These are phyloP conservation scores for Pangasianodon hypophthalmus DNA, from an alignment of 2,113 vertebrate genomes.

Conservation along the genomic window DNA sequence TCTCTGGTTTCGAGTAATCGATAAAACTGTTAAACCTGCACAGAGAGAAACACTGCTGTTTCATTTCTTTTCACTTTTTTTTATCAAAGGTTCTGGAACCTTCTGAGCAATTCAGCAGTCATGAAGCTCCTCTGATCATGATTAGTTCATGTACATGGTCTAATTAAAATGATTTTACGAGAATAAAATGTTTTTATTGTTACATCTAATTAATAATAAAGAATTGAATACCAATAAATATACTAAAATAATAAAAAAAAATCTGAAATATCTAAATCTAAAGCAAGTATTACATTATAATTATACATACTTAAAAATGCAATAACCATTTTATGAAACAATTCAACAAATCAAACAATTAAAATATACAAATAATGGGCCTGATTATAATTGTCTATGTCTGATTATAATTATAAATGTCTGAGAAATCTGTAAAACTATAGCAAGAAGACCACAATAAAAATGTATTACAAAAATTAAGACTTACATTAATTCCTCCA, in stretches of 20 bases:
- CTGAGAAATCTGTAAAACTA: background rate
- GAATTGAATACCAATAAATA: background rate
- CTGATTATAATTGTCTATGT: background rate
- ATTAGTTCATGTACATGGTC: background rate
- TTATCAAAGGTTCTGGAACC: background rate
- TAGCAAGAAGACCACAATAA: background rate
- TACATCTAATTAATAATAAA: background rate
- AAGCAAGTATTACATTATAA: background rate
- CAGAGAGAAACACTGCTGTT: background rate
- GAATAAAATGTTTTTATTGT: background rate
- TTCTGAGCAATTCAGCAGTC: background rate
- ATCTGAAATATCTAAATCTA: background rate
- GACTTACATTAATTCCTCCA: too few species aligned
- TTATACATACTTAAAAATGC: background rate
- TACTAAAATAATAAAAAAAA: background rate
- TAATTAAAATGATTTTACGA: background rate
- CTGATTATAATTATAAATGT: background rate
- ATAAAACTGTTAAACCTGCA: conserved; percentile 88
- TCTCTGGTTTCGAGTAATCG: conserved; percentile 97
- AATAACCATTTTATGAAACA: background rate
- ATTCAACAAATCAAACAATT: background rate
- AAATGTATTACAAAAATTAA: too few species aligned
- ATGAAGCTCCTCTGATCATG: background rate
- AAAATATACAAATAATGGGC: background rate
- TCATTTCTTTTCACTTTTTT: background rate